Evolutionary conservation across 2,888 invertebrate genomes (phyloP).

Genomic region (Pecten maximus): DNA sequence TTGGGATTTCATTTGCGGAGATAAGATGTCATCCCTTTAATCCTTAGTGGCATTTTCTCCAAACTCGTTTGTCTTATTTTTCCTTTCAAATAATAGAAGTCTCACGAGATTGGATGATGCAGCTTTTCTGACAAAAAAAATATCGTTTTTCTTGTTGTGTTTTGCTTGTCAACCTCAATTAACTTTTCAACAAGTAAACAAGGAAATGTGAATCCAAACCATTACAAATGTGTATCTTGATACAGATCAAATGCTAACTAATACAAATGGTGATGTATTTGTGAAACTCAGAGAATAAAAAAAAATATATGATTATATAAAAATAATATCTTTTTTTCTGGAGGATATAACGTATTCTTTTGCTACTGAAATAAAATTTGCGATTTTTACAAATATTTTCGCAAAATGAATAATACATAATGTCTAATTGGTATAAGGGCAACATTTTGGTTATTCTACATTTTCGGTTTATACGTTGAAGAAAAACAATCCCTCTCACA

Average conservation of each 20-base stretch:
- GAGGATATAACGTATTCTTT: too few relatives aligned
- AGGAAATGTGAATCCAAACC: background rate
- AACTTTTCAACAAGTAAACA: conserved; percentile 18
- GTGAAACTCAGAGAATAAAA: too few relatives aligned
- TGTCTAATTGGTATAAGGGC: too few relatives aligned
- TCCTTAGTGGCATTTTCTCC: conserved; percentile 14
- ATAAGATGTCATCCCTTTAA: background rate
- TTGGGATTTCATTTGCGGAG: background rate
- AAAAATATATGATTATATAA: too few relatives aligned
- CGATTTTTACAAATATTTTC: too few relatives aligned
- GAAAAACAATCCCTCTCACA: too few relatives aligned
- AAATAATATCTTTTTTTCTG: too few relatives aligned
- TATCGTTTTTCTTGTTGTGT: background rate
- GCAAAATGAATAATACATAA: too few relatives aligned
- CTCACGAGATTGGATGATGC: background rate
- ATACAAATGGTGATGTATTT: background rate
- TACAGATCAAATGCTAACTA: background rate
- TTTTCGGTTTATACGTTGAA: too few relatives aligned
- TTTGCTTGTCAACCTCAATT: background rate
- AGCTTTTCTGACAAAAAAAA: conserved; percentile 15
- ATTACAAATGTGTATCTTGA: background rate
- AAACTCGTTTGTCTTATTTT: conserved; percentile 5
- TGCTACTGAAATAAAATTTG: too few relatives aligned
- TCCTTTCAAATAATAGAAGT: background rate
- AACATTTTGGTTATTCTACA: too few relatives aligned